Evolutionary conservation across 1,140 invertebrate genomes (phyloP).

Genomic region (Procambarus virginalis): DNA sequence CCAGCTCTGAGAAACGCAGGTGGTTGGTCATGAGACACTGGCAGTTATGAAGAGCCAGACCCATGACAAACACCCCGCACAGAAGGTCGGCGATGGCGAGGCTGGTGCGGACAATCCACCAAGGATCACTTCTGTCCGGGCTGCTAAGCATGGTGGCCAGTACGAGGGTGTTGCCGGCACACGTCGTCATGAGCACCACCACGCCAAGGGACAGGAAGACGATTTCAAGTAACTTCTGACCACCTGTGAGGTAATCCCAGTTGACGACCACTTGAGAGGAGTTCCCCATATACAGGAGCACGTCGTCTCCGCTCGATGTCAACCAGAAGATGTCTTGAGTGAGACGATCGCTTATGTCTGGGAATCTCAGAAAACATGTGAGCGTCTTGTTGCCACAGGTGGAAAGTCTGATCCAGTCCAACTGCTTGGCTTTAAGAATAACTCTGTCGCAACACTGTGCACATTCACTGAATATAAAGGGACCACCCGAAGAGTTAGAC

Average conservation of each 20-base stretch:
- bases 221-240: constrained; percentile 28
- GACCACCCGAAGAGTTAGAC: background rate
- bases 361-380: background rate
- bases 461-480: background rate
- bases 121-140: background rate
- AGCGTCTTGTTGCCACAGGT: background rate
- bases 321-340: constrained; percentile 37
- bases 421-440: background rate
- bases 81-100: constrained; percentile 38
- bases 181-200: background rate
- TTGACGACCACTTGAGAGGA: constrained; percentile 31
- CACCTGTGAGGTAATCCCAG: constrained; percentile 35
- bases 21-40: constrained; percentile 10
- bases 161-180: constrained; percentile 27
- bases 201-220: background rate
- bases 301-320: constrained; percentile 4
- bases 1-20: background rate
- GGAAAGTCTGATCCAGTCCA: background rate
- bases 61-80: constrained; percentile 17
- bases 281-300: constrained; percentile 24
- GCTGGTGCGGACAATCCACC: constrained; percentile 17
- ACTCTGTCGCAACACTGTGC: background rate
- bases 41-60: constrained; percentile 2
- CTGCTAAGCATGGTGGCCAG: constrained; percentile 14
- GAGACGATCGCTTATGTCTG: background rate